Base-by-base conservation (phyloP, 2,797 vertebrate genomes). In the Heliangelus exortis region DNA sequence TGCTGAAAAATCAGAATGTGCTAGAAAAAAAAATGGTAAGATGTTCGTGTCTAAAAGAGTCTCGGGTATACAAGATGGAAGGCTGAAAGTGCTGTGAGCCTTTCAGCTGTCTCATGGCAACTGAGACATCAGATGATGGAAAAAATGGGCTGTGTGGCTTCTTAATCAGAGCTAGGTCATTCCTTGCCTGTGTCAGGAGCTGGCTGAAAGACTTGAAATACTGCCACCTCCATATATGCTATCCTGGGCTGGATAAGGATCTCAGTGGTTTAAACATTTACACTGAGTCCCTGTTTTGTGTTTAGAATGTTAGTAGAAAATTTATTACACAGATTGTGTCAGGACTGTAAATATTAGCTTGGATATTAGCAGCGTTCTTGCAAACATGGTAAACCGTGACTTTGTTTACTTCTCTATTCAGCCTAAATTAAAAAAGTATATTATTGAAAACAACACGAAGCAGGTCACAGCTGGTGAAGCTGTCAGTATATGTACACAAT, bases 191-290 rank as follows among this genome's bases (percentile, higher is more conserved):
- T 67, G 28, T 83, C 53, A 87, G 62, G 92, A 74, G 25, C 26
- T 89, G 68, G 12, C 48, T 87, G 36, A 77, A 59, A 57, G 63
- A 58, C 17, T 34, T 73, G 41, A 85, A 77, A 71, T 23, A 50
- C 26, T 36, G 13, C 54, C 79, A 89, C 23, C 79, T 94, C 65
- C 26, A 25, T 65, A 59, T 57, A 57, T 7, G 16, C 47, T 55
- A 58, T 39, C 29, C 39, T 21, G 43, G n/a, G n/a, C 53, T 74
- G 36, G 19, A 71, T 33, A 61, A 89, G 31, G 29, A 63, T 71
- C 59, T 80, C n/a, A 58, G 33, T 48, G 33, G 22, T 92, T 93
- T 84, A 95, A 95, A 94, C 94, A 96, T 96, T 96, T 96, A 92
- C 77, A 51, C 7, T 58, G 11, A 2, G 5, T 65, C 8, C 23